Evolutionary conservation across 2,797 vertebrate genomes (phyloP).

Genomic region (Acipenser transmontanus): DNA sequence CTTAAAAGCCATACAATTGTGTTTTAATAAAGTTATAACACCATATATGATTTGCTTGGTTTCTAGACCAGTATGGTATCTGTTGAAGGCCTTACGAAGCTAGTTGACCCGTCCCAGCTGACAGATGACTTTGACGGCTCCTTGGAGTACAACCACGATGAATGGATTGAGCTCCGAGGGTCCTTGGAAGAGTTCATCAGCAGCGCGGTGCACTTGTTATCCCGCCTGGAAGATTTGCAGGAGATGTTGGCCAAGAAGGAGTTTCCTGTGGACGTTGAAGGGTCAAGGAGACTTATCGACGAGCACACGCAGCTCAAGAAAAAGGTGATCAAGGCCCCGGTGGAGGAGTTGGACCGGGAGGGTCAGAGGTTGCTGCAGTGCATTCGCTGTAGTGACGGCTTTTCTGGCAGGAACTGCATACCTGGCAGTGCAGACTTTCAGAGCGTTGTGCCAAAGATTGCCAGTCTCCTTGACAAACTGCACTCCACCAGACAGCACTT

Average conservation of each 20-base stretch:
- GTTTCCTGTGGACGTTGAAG: constrained; percentile 92
- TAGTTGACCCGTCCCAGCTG: constrained; percentile 95
- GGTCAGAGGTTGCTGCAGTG: constrained; percentile 90
- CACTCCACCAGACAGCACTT: constrained; percentile 92
- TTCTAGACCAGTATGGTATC: constrained; percentile 93
- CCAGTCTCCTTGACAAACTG: constrained; percentile 92
- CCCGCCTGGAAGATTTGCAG: constrained; percentile 90
- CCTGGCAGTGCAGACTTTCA: constrained; percentile 96
- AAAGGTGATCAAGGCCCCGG: constrained; percentile 89
- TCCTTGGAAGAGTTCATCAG: constrained; percentile 93
- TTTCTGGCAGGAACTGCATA: constrained; percentile 92
- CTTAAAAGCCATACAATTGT: too few relatives aligned
- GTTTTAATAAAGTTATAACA: too few relatives aligned
- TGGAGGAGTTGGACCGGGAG: constrained; percentile 92
- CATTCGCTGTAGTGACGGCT: constrained; percentile 88
- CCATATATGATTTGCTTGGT: constrained; percentile 9
- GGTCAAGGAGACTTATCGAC: constrained; percentile 85
- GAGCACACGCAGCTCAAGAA: constrained; percentile 96
- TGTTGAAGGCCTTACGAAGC: constrained; percentile 89
- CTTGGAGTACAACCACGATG: constrained; percentile 96
- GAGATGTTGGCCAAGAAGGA: constrained; percentile 92
- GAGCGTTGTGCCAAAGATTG: constrained; percentile 94
- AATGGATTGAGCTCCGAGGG: constrained; percentile 91
- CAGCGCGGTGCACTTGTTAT: constrained; percentile 85
- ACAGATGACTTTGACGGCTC: constrained; percentile 95